Evolutionary conservation across 2,888 invertebrate genomes (phyloP), one percentile per base, ranked within the genome.

Genomic region (Acrobasis consociella): DNA sequence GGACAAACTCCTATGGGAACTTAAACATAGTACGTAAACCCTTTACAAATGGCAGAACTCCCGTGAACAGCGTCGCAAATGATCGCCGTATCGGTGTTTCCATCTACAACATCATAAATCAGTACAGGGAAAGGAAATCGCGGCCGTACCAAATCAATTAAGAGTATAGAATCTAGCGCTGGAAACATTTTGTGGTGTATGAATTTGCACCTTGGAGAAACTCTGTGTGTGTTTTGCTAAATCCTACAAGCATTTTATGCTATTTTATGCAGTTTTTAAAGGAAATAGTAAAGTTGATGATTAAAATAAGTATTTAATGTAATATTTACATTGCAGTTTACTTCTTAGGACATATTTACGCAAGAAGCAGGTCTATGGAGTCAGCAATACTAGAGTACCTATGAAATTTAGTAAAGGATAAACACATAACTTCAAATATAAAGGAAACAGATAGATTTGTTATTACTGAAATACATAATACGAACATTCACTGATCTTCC

Each of bases 1-100:
- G 68, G 65, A 67, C 64, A 68, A 68, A 71, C 65, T 72, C 65
- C 68, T 66, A 71, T 77, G 76, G 76, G 77, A 78, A 69, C 68
- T 65, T 69, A 69, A 72, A 69, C 66, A 72, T 62, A 69, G 38
- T 49, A 5, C 55, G 53, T 49, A 56, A n/a, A 55, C 60, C 38
- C 17, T 60, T 51, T 59, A 49, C 53, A 58, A 63, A 63, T 60
- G 52, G 51, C 60, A 42, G 56, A 17, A n/a, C 42, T 39, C 58
- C 39, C 37, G 37, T 38, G 60, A 56, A 50, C 51, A 51, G 50
- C 58, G 58, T 58, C 58, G 42, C 55, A 62, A 62, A 52, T 66
- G 55, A 62, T 50, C 42, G 31, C 17, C 62, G 50, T 64, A 63
- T 64, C 66, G 38, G 64, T 62, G 67, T 67, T 74, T 69, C 62